Evolutionary conservation across 2,797 vertebrate species (phyloP).

Genomic region (Takifugu ocellatus): DNA sequence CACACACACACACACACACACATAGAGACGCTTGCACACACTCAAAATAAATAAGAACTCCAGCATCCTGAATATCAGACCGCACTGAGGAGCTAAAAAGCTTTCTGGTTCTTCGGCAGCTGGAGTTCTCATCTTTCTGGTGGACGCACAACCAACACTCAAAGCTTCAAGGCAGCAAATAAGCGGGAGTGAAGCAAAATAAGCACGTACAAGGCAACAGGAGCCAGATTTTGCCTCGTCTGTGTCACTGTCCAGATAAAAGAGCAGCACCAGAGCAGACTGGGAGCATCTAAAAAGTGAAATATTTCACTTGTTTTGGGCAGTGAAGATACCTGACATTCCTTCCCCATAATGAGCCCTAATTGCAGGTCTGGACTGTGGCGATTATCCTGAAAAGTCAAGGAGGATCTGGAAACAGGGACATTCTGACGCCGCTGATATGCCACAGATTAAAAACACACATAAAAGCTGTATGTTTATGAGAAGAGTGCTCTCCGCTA

Average conservation of each 20-base stretch:
- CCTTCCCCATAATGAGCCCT: no score
- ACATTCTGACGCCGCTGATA: slow-evolving; percentile 1
- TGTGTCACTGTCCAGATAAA: not conserved
- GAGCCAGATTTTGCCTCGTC: slow-evolving; percentile 4
- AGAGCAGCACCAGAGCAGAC: not conserved
- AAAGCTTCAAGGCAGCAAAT: slow-evolving; percentile 4
- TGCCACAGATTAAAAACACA: no score
- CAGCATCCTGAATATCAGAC: no score
- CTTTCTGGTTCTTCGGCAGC: slow-evolving; percentile 24
- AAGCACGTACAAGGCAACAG: no score
- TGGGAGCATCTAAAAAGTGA: not conserved
- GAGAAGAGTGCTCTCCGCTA: slow-evolving; percentile 43
- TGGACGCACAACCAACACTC: slow-evolving; percentile 22
- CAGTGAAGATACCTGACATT: not conserved
- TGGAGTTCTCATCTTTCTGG: slow-evolving; percentile 26
- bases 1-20: not conserved
- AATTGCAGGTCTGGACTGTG: not conserved
- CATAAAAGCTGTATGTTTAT: not conserved
- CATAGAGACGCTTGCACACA: not conserved
- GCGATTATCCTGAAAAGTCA: slow-evolving; percentile 1
- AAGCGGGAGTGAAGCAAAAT: not conserved
- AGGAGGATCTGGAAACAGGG: not conserved
- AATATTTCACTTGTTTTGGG: slow-evolving; percentile 4
- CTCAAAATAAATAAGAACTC: no score
- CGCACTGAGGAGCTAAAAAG: not conserved